phyloP scores from a whole-genome alignment of 2,113 vertebrate genomes.

The Podiceps cristatus region DNA sequence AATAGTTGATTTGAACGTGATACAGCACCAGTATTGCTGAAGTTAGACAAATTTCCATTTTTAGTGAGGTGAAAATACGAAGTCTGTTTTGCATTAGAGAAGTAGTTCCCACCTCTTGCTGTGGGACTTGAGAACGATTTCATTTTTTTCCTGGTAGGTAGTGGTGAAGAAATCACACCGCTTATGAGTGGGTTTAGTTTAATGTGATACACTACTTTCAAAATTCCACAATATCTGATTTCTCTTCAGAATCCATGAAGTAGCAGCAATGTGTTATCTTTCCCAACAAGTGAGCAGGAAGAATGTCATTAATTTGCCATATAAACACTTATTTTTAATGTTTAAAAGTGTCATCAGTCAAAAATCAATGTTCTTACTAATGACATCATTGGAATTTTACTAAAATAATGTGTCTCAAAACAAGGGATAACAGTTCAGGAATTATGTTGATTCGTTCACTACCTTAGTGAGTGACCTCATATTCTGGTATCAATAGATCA shows the following conservation, averaged over 20 bases:
- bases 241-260: background rate
- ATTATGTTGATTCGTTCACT: background rate
- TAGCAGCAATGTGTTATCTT: background rate
- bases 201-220: background rate
- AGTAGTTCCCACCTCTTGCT: background rate
- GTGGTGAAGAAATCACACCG: background rate
- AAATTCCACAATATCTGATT: background rate
- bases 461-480: background rate
- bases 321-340: background rate
- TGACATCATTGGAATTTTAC: background rate
- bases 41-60: slow-evolving; percentile 2
- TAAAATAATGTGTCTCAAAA: background rate
- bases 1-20: background rate
- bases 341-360: background rate
- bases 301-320: background rate
- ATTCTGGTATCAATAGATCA: background rate
- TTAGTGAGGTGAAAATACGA: background rate
- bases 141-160: background rate
- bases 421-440: background rate
- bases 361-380: background rate
- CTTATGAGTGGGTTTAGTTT: background rate
- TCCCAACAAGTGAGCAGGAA: background rate
- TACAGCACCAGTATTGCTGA: background rate
- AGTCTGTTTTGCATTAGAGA: background rate
- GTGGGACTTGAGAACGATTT: background rate